Evolutionary conservation across 2,888 invertebrate species (phyloP), one percentile per base, ranked within the genome.

Genomic region (Euproctis similis): DNA sequence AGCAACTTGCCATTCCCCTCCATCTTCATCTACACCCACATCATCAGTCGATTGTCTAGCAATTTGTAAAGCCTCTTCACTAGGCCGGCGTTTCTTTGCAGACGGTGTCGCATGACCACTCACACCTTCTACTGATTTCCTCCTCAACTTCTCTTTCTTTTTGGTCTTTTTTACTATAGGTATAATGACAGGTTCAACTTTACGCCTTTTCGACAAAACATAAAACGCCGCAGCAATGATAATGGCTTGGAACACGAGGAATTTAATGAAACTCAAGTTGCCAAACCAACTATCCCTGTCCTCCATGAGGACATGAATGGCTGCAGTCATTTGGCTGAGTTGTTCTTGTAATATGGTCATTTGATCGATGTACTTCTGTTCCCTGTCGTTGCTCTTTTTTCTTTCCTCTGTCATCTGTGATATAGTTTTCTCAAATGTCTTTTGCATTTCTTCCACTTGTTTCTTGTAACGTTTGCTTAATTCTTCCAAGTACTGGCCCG

Each of bases 401-500:
- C 89, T 87, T 54, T 93, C 92, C 43, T 93, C 93, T 33, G 87
- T 87, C 81, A 92, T 87, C 26, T 90, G 88, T 12, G 87, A 82
- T 16, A 94, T 87, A 0, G 94, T 93, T 53, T 92, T 92, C 47
- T 94, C 92, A 48, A 95, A 87, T 2, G 93, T 89, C 47, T 89
- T 88, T 68, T 96, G 95, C 89, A 97, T 92, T 59, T 97, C 97
- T 71, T 98, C 97, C 26, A 97, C 96, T 81, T 98, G 97, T 53
- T 94, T 95, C 66, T 96, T 96, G 78, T 98, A 98, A 8, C 97
- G 88, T 31, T 94, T 90, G 73, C 97, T 97, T 46, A 99, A 82
- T 68, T 98, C 98, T 70, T 98, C 98, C 46, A 99, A 85, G 71
- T 98, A 99, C 71, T 97, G 96, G 36, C 95, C 94, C 45, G 97